A percentile compares a stretch with the other conserved stretches of the same genome.
Conservation (phyloP, 2,113 vertebrate species). For the Etheostoma spectabile region DNA sequence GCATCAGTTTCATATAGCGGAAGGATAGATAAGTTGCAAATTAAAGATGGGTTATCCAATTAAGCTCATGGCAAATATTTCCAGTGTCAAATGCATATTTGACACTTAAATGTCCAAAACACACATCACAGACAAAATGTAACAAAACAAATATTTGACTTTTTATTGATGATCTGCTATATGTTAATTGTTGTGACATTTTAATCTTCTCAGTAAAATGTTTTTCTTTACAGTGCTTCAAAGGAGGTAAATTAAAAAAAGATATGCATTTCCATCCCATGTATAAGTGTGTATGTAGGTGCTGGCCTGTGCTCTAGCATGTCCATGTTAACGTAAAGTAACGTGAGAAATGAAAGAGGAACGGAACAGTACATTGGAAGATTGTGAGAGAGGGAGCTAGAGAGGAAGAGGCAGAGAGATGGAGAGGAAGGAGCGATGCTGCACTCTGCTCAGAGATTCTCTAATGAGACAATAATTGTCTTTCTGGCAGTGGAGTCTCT, state of each 20-base stretch:
- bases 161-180: background rate
- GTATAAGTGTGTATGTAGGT: background rate
- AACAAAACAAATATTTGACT: too few species aligned
- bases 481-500: slow-evolving; percentile 27
- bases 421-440: background rate
- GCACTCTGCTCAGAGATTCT: slow-evolving; percentile 16
- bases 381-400: background rate
- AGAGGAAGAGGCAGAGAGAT: background rate
- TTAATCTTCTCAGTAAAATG: background rate
- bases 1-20: too few species aligned
- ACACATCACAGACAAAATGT: background rate
- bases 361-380: background rate
- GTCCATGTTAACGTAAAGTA: background rate
- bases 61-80: too few species aligned
- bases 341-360: background rate
- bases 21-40: too few species aligned
- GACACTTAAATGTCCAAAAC: background rate
- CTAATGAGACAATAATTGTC: slow-evolving; percentile 54
- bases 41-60: too few species aligned
- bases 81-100: too few species aligned
- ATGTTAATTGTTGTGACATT: background rate
- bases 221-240: background rate
- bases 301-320: background rate
- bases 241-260: background rate
- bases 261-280: background rate